These are phyloP conservation scores for Portevinia maculata DNA, from an alignment of 2,888 invertebrate species.

Conservation along the genomic window DNA sequence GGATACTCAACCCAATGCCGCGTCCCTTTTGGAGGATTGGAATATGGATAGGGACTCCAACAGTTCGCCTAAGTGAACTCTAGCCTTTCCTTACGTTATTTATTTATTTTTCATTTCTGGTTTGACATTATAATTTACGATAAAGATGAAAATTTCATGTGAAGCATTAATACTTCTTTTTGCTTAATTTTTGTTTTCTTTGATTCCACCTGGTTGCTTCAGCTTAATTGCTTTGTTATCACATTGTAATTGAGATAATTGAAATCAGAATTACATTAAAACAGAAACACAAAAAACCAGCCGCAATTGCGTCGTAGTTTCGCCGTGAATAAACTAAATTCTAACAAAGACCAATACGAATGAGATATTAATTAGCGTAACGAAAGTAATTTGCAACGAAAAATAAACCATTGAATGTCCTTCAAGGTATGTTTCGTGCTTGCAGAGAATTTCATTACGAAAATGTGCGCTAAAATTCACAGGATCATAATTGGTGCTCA, in stretches of 20 bases:
- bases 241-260: conserved; percentile 40
- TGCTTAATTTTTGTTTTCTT: too few relatives aligned
- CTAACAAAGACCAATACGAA: conserved; percentile 3
- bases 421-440: conserved; percentile 6
- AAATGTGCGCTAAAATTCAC: conserved; percentile 21
- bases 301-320: conserved; percentile 30
- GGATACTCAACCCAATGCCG: too few relatives aligned
- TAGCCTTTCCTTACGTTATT: too few relatives aligned
- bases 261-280: neutral
- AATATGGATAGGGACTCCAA: too few relatives aligned
- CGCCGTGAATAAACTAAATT: conserved; percentile 14
- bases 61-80: too few relatives aligned
- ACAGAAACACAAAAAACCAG: neutral
- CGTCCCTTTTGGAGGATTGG: too few relatives aligned
- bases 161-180: neutral
- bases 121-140: too few relatives aligned
- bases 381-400: conserved; percentile 11
- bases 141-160: too few relatives aligned
- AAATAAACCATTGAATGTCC: neutral
- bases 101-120: too few relatives aligned
- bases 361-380: conserved; percentile 33
- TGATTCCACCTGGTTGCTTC: conserved; percentile 8
- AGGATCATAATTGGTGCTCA: neutral
- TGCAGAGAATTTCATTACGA: conserved; percentile 3
- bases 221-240: conserved; percentile 39